Evolutionary conservation across 2,797 vertebrate species (phyloP), one percentile per base, ranked within the genome.

Genomic region (Luscinia megarhynchos): DNA sequence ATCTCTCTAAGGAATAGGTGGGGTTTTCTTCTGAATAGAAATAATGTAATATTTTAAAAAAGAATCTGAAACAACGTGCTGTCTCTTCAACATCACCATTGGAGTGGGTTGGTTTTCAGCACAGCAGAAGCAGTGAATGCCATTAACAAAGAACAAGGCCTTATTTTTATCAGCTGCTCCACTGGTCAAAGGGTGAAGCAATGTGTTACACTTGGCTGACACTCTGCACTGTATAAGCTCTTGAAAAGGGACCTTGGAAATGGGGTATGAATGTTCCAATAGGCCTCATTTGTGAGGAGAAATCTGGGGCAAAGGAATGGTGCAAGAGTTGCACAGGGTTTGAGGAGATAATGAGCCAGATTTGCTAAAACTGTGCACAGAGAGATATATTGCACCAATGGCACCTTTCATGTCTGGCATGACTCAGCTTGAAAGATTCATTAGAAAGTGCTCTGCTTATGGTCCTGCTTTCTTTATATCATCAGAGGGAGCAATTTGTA

Each of bases 111-210:
- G 15, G 17, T 69, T 88, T 93, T 73, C 54, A 69, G 34, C 29
- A 19, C 12, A 72, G 40, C 64, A 62, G 59, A n/a, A 86, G 23
- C 12, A 77, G 36, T 64, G 62, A 74, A 43, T 48, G 41, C 29
- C 40, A 63, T 75, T 66, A 66, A 58, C 26, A 75, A 77, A 83
- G 54, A 91, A 12, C 32, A 85, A 75, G 45, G 51, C 40, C 16
- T 77, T 80, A 7, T 81, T 83, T 94, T 89, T 55, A 84, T 90
- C 95, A 81, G 81, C n/a, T 69, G 40, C 26, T 72, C 23, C 81
- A 2, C 51, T 63, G 58, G 66, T 85, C 76, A 92, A 93, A 92
- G 94, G 61, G 54, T 4, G 0, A 48, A 62, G 53, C 1, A 84
- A 3, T 24, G 36, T 78, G 58, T 62, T 53, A 54, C 13, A 0